Base-by-base conservation (phyloP, 2,797 vertebrate genomes). In the Oryzias dopingdopingensis region DNA sequence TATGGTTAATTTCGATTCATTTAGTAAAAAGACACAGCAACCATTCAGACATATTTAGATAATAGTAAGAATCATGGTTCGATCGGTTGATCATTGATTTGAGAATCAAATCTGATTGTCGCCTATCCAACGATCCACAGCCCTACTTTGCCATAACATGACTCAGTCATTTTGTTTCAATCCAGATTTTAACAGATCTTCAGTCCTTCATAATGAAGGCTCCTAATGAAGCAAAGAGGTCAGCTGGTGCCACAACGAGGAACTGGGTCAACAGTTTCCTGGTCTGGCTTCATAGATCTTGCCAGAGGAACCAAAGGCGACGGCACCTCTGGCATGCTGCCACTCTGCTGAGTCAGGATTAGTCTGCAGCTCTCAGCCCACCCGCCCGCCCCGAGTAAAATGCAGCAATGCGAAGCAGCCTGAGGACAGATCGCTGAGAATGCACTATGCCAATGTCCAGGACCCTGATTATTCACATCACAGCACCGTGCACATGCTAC, bases 341-440 rank as follows among this genome's bases (percentile, higher is more conserved):
- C 86, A 63, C 17, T n/a, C 56, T 87, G 90, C 89, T 85, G 88
- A 89, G 81, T 90, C 85, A 89, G 89, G 79, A 82, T 70, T 62
- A 80, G 79, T 76, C 77, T 72, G 68, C 63, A 77, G 74, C 32
- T 54, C 70, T 80, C 65, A 68, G 59, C 44, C 65, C 8, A 2
- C 32, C 8, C 29, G 1, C 29, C 29, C 8, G 8, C 59, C 64
- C 52, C n/a, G 16, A 70, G 77, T 73, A 81, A 72, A 88, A 85
- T 83, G 80, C 85, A 87, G 79, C 82, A 80, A 74, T 53, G 66
- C 17, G 42, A 74, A 80, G 32, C 32, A 37, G 72, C 74, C 62
- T 44, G 58, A 62, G 76, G 72, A 57, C 82, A 80, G 77, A 83
- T 61, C 45, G 72, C 82, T 86, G 81, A 86, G 83, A 84, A 82